phyloP scores from a whole-genome alignment of 92 coral and sea anemone genomes.

The Parazoanthus atlanticus region DNA sequence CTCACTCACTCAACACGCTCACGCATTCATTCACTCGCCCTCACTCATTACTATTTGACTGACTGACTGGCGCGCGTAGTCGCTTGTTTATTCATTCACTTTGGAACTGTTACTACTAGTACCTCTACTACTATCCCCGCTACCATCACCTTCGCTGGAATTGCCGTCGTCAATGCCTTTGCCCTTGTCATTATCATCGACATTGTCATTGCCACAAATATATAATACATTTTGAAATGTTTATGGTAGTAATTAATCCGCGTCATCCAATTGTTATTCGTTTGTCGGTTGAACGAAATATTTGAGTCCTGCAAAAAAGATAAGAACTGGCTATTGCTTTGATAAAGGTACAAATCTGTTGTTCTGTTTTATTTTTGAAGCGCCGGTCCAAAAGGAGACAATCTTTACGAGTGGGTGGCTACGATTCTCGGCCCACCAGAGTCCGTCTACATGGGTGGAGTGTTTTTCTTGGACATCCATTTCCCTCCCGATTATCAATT shows the following conservation, averaged over 20 bases:
- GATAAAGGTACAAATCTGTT: background rate
- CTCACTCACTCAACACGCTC: background rate
- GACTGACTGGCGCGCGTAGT: no score
- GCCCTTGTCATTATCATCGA: no score
- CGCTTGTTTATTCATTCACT: no score
- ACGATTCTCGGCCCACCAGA: conserved; percentile 97
- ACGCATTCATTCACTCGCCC: background rate
- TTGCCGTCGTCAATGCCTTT: no score
- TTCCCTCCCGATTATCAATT: conserved; percentile 97
- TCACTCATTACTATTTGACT: no score
- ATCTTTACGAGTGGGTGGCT: conserved; percentile 93
- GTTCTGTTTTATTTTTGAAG: conserved; percentile 42
- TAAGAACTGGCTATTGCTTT: background rate
- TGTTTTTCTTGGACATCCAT: conserved; percentile 94
- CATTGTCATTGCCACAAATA: no score
- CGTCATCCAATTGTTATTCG: no score
- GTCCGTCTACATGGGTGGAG: conserved; percentile 92
- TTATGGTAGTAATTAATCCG: no score
- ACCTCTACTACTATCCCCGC: no score
- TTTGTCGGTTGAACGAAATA: background rate
- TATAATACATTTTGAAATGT: no score
- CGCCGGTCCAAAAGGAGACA: conserved; percentile 97
- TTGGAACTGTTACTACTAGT: no score
- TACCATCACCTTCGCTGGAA: no score
- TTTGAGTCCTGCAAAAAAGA: background rate